phyloP scores from a whole-genome alignment of 2,797 vertebrate species.

The Lacerta agilis region DNA sequence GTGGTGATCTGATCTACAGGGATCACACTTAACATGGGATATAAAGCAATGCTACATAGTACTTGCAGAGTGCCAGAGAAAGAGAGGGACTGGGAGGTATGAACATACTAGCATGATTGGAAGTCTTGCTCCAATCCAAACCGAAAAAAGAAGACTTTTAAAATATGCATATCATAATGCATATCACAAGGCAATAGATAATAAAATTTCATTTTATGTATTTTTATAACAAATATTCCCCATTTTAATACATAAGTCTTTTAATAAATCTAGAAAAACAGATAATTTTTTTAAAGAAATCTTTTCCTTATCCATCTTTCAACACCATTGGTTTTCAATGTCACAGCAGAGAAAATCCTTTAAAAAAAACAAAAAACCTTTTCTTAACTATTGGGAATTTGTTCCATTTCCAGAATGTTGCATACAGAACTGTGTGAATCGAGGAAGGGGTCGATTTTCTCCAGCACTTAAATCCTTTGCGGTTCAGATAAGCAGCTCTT shows the following conservation, averaged over 20 bases:
- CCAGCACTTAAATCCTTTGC: not conserved
- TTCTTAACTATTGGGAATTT: not conserved
- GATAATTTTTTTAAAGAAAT: not conserved
- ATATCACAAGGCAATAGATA: not conserved
- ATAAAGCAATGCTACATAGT: too few relatives aligned
- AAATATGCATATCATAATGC: not conserved
- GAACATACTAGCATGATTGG: too few relatives aligned
- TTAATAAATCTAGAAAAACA: not conserved
- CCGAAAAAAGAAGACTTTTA: not conserved
- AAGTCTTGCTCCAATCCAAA: not conserved
- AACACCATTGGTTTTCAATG: not conserved
- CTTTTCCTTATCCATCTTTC: not conserved
- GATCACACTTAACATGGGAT: not conserved
- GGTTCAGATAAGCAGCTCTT: not conserved
- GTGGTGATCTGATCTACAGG: not conserved
- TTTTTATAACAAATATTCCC: too few relatives aligned
- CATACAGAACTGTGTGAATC: not conserved
- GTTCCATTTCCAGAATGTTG: not conserved
- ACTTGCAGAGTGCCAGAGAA: too few relatives aligned
- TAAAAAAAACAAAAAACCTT: not conserved
- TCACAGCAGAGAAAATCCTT: not conserved
- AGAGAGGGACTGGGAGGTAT: too few relatives aligned
- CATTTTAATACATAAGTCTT: too few relatives aligned
- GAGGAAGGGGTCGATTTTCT: not conserved
- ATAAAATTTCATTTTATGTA: not conserved